Evolutionary conservation across 2,797 vertebrate genomes (phyloP).

Genomic region (Amphiprion clarkii): DNA sequence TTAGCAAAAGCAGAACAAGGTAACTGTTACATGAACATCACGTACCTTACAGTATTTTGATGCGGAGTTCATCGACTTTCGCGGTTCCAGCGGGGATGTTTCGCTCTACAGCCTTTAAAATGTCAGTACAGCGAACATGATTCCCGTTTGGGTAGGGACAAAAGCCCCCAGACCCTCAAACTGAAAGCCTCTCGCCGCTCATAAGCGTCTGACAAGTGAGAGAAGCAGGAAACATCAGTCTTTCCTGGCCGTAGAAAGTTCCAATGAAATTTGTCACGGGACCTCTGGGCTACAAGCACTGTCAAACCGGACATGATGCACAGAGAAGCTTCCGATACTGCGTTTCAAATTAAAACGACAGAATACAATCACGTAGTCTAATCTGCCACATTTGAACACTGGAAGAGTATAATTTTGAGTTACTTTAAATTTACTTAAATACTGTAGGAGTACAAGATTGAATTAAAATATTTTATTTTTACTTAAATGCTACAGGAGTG

Average conservation of each 20-base stretch:
- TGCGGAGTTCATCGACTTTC: slow-evolving; percentile 42
- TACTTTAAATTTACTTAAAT: too few relatives aligned
- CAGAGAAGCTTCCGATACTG: background rate
- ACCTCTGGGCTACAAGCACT: slow-evolving; percentile 38
- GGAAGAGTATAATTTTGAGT: too few relatives aligned
- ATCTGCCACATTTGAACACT: too few relatives aligned
- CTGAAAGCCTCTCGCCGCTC: slow-evolving; percentile 2
- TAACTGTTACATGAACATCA: slow-evolving; percentile 59
- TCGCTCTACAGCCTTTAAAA: slow-evolving; percentile 13
- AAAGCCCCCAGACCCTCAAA: background rate
- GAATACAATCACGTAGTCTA: too few relatives aligned
- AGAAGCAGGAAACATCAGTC: slow-evolving; percentile 77
- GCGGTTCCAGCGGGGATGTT: slow-evolving; percentile 21
- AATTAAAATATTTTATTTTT: too few relatives aligned
- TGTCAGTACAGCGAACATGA: slow-evolving; percentile 9
- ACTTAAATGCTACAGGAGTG: too few relatives aligned
- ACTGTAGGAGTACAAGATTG: too few relatives aligned
- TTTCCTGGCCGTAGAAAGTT: slow-evolving; percentile 72
- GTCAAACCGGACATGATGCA: background rate
- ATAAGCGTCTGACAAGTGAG: slow-evolving; percentile 29
- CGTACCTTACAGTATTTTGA: slow-evolving; percentile 72
- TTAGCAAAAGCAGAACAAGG: slow-evolving; percentile 16
- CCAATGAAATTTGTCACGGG: slow-evolving; percentile 85
- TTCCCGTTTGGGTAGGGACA: background rate
- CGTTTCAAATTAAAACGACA: slow-evolving; percentile 52